These are phyloP conservation scores for Physeter macrocephalus DNA, from an alignment of 2,113 vertebrate genomes.

Conservation along the genomic window DNA sequence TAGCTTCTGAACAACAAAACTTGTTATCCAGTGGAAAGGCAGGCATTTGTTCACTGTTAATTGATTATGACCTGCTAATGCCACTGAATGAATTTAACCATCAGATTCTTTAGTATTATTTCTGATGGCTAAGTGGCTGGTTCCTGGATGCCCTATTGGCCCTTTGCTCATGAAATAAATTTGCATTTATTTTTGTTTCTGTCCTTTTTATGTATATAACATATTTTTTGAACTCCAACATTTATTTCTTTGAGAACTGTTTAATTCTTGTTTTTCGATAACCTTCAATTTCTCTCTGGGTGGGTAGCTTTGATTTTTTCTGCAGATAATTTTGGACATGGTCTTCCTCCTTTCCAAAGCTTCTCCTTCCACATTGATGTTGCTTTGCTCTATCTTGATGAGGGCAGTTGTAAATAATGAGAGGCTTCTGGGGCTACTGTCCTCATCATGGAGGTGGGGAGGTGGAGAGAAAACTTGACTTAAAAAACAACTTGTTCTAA, in stretches of 20 bases:
- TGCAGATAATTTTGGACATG: background rate
- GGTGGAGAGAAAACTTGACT: background rate
- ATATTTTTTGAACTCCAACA: background rate
- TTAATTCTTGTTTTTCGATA: background rate
- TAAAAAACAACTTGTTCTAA: conserved; percentile 9
- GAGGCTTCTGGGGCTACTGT: background rate
- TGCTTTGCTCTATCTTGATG: background rate
- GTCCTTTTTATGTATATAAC: background rate
- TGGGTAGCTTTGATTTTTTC: background rate
- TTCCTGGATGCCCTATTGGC: background rate
- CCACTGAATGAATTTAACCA: background rate
- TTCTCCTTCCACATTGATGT: background rate
- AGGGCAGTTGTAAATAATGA: background rate
- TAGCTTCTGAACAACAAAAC: background rate
- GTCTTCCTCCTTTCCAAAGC: background rate
- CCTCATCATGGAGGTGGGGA: background rate
- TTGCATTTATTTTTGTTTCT: background rate
- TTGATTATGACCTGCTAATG: conserved; percentile 5
- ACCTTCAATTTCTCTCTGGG: background rate
- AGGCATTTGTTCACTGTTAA: background rate
- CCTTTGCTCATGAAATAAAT: background rate
- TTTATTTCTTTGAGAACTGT: background rate
- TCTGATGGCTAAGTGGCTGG: background rate
- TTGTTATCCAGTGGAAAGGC: background rate
- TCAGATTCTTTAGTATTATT: background rate